phyloP scores from a whole-genome alignment of 2,113 vertebrate genomes.

The Ptychochromis oligacanthus region DNA sequence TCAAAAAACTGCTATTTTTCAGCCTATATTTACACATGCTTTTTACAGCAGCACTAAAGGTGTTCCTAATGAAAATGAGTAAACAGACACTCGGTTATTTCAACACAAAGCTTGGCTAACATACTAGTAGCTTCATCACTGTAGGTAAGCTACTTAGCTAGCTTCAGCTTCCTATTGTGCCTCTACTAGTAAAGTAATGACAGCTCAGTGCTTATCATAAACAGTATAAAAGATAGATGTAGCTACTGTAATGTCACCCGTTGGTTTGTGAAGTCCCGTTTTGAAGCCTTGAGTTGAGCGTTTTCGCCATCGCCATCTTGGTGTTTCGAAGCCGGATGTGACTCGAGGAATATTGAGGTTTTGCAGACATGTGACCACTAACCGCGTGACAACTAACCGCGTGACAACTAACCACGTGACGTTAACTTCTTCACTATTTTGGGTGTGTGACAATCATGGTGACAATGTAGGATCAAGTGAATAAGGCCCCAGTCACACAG shows the following conservation, averaged over 20 bases:
- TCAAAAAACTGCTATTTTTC: not conserved
- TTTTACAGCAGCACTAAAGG: not conserved
- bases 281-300: not conserved
- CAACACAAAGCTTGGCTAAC: not conserved
- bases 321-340: not conserved
- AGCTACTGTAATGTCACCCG: not conserved
- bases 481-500: too few relatives aligned
- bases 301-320: not conserved
- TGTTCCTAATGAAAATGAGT: not conserved
- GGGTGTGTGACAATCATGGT: too few relatives aligned
- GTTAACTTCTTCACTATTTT: too few relatives aligned
- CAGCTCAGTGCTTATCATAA: too few relatives aligned
- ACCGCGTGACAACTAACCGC: too few relatives aligned
- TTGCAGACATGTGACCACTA: too few relatives aligned
- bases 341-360: not conserved
- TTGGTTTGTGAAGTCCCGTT: not conserved
- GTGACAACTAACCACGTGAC: too few relatives aligned
- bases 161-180: not conserved
- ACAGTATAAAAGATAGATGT: not conserved
- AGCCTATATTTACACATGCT: not conserved
- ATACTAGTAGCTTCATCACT: not conserved
- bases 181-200: not conserved
- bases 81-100: not conserved
- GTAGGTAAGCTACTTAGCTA: not conserved
- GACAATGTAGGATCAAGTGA: too few relatives aligned